Conservation (phyloP, 1,140 invertebrate genomes). For the Palaemon carinicauda region DNA sequence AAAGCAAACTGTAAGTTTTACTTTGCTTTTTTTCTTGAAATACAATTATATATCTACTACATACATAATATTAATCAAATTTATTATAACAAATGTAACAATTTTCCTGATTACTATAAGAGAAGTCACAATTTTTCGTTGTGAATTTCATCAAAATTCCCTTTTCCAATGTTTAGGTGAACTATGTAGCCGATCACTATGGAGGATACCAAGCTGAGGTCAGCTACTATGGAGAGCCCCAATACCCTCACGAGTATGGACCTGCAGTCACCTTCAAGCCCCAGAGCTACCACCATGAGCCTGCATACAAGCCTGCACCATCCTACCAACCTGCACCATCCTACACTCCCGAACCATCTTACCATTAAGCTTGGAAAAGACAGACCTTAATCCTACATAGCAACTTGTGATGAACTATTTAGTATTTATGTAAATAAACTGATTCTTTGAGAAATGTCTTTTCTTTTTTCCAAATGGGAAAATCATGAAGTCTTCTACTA, state of each 20-base stretch:
- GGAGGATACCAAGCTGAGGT: background rate
- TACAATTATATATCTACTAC: too few species aligned
- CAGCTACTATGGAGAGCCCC: background rate
- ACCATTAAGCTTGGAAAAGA: background rate
- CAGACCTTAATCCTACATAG: too few species aligned
- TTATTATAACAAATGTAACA: too few species aligned
- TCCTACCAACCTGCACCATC: background rate
- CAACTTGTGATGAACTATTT: too few species aligned
- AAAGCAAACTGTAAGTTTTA: background rate
- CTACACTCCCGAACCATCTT: background rate
- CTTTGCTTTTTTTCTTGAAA: background rate
- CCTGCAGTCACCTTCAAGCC: background rate
- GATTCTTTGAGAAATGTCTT: too few species aligned
- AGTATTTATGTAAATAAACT: too few species aligned
- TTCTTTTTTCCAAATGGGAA: too few species aligned
- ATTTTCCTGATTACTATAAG: too few species aligned
- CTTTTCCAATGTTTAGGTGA: background rate
- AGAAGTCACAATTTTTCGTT: too few species aligned
- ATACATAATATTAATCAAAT: background rate
- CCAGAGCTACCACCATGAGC: background rate
- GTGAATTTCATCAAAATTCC: too few species aligned
- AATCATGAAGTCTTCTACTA: too few species aligned
- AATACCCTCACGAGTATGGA: background rate
- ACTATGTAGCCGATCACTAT: constrained; percentile 25
- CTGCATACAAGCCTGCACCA: background rate